phyloP scores from a whole-genome alignment of 35 echinoderm and acorn worm genomes.

The Strongylocentrotus purpuratus region DNA sequence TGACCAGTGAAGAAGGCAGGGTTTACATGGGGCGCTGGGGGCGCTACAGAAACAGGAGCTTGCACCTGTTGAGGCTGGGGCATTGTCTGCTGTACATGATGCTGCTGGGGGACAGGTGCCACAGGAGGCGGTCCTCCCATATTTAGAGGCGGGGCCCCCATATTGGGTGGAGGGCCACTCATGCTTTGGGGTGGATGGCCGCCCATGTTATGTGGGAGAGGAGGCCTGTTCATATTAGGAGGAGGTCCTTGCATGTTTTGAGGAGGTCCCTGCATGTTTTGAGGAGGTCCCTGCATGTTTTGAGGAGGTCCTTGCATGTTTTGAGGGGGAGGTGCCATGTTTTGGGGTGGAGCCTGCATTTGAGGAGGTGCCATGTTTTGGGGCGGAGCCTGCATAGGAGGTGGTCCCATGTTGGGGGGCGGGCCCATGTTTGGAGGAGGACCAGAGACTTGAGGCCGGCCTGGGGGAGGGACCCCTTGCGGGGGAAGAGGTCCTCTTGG shows the following conservation, averaged over 20 bases:
- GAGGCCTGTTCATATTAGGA: constrained; percentile 43
- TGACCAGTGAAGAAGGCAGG: constrained; percentile 91
- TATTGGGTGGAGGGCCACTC: constrained; percentile 31
- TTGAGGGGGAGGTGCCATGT: constrained; percentile 22
- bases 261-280: constrained; percentile 20
- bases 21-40: constrained; percentile 89
- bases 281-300: constrained; percentile 26
- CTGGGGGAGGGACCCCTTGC: constrained; percentile 45
- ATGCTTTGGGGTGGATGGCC: constrained; percentile 35
- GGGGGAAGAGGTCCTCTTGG: constrained; percentile 60
- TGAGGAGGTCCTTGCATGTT: not conserved
- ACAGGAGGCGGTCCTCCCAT: constrained; percentile 29
- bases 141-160: constrained; percentile 29
- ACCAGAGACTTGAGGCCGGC: constrained; percentile 33
- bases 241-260: constrained; percentile 24
- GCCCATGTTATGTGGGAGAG: constrained; percentile 19
- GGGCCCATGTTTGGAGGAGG: constrained; percentile 51
- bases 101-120: constrained; percentile 45
- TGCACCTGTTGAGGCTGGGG: constrained; percentile 45
- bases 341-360: constrained; percentile 64
- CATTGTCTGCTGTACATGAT: constrained; percentile 33
- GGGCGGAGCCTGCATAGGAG: constrained; percentile 45
- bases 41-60: constrained; percentile 33
- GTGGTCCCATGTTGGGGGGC: constrained; percentile 47
- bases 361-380: constrained; percentile 54